A percentile compares a stretch with the other conserved stretches of the same genome.
Conservation (phyloP, 2,113 vertebrate species). For the Clarias gariepinus region DNA sequence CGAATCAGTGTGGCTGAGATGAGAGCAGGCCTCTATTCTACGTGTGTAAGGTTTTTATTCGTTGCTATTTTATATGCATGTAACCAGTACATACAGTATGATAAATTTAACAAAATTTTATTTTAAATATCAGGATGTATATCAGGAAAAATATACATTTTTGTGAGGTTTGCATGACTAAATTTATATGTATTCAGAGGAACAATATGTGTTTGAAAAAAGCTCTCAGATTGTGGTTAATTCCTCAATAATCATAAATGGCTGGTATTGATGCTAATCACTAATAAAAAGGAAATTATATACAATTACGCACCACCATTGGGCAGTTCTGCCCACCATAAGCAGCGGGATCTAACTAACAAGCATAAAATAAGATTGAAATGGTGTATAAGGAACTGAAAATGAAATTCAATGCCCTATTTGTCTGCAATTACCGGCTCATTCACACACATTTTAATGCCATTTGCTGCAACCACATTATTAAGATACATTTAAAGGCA, state of each 20-base stretch:
- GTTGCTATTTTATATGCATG: background rate
- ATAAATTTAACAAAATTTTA: background rate
- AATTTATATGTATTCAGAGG: slow-evolving; percentile 34
- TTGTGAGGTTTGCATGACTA: slow-evolving; percentile 1
- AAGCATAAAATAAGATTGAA: slow-evolving; percentile 97
- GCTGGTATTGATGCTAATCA: slow-evolving; percentile 80
- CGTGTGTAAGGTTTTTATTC: background rate
- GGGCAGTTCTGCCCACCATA: slow-evolving; percentile 85
- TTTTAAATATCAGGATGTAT: background rate
- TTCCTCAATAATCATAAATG: slow-evolving; percentile 77
- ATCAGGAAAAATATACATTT: background rate
- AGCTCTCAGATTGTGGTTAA: slow-evolving; percentile 65
- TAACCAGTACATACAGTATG: background rate
- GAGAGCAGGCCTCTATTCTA: background rate
- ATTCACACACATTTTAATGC: slow-evolving; percentile 88
- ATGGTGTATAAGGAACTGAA: slow-evolving; percentile 91
- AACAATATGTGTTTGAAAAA: slow-evolving; percentile 79
- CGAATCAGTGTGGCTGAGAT: slow-evolving; percentile 25
- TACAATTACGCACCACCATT: slow-evolving; percentile 87
- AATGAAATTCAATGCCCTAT: slow-evolving; percentile 92
- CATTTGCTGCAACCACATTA: background rate
- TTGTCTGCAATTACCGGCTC: slow-evolving; percentile 92
- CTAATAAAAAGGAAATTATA: slow-evolving; percentile 86
- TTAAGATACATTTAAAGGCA: slow-evolving; percentile 89
- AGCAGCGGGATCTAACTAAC: slow-evolving; percentile 92